Base-by-base conservation (phyloP, 2,797 vertebrate genomes). In the Remorina albescens region DNA sequence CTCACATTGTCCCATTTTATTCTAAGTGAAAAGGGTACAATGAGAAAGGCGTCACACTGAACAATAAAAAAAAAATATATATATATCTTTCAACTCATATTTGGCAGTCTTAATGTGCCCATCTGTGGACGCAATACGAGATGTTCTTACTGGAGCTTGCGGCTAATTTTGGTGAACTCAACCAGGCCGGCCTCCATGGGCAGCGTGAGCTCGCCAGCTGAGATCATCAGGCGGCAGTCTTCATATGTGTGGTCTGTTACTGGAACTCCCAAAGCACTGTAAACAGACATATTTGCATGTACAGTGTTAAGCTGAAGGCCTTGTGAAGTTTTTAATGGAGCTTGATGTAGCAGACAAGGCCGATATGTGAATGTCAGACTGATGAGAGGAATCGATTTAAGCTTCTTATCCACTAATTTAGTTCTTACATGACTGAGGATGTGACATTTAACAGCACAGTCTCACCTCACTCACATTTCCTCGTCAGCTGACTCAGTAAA, bases 181-280 rank as follows among this genome's bases (percentile, higher is more conserved):
- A 99, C 97, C 73, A 99, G 91, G 44, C 98, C 98, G 0, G 98
- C 95, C 89, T 99, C 98, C 98, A 99, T 99, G 2, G 98, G 98
- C 78, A 99, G 91, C 0, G 97, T 99, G 4, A 99, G 86, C 82
- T 99, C 96, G 19, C 98, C 97, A 1, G 98, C 98, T 18, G 97
- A 96, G 90, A 99, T 97, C 98, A 99, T 99, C 77, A 99, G 83
- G 25, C 97, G 95, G 74, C 98, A 99, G 28, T 99, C 98, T 89
- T 99, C 98, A 16, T 97, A 99, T 0, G 98, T 99, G 82, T 99
- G 98, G 82, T 99, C 98, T 4, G 98, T 99, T 49, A 97, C 71
- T 0, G 97, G 96, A 32, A 98, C 86, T 0, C 90, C 93, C 88
- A 99, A 90, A 68, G 95, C 92, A 42, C 98, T 99, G 83, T 25